A percentile compares a stretch with the other conserved stretches of the same genome.
These are phyloP conservation scores for Drosophila flavopinicola DNA, from an alignment of 2,888 invertebrate genomes.

Conservation along the genomic window DNA sequence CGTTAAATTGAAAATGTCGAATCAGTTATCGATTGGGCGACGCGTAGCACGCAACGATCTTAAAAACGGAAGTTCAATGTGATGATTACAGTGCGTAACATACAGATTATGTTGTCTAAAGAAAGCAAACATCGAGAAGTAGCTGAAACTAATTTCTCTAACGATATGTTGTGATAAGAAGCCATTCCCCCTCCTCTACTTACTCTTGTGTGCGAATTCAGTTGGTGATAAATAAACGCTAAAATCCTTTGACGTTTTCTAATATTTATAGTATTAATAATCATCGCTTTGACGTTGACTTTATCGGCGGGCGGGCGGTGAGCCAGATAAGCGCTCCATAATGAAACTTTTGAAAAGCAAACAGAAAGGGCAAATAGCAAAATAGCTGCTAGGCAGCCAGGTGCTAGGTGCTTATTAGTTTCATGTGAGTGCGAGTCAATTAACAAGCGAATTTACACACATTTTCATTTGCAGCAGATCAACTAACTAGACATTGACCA, in stretches of 20 bases:
- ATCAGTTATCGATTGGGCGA: conserved; percentile 55
- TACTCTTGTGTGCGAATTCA: conserved; percentile 15
- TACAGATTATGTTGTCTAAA: neutral
- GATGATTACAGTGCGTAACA: neutral
- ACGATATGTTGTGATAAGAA: neutral
- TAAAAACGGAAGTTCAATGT: neutral
- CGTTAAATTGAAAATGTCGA: conserved; percentile 10
- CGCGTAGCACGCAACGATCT: conserved; percentile 19
- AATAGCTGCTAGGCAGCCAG: conserved; percentile 1
- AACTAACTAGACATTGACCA: conserved; percentile 40
- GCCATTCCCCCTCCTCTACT: neutral
- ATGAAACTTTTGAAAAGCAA: conserved; percentile 45
- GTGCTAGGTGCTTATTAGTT: conserved; percentile 52
- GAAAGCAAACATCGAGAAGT: neutral
- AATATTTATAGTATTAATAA: conserved; percentile 80
- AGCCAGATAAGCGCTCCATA: conserved; percentile 44
- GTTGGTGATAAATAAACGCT: conserved; percentile 62
- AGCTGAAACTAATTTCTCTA: too few species aligned
- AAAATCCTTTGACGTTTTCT: conserved; percentile 73
- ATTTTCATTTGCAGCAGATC: conserved; percentile 54
- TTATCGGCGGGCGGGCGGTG: conserved; percentile 51
- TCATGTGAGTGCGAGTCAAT: conserved; percentile 62
- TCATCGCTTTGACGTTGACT: conserved; percentile 57
- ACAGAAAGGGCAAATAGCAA: conserved; percentile 22
- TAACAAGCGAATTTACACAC: conserved; percentile 49